These are phyloP conservation scores for Dryas iulia DNA, from an alignment of 1,140 invertebrate genomes.

Conservation along the genomic window DNA sequence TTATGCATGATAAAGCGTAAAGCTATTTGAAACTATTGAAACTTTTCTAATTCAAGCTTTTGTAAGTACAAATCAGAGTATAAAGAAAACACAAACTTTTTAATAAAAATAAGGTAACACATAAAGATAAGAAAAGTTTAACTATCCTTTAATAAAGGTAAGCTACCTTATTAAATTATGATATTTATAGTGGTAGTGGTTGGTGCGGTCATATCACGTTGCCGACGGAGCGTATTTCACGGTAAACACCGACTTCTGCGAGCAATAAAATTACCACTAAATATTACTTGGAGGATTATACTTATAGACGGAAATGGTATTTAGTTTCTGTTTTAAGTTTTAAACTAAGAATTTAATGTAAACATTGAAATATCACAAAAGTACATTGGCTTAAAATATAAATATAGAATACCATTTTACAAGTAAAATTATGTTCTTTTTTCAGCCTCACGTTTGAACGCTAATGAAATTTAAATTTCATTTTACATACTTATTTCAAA, in stretches of 20 bases:
- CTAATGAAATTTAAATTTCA: too few relatives aligned
- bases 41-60: too few relatives aligned
- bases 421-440: too few relatives aligned
- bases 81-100: too few relatives aligned
- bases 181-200: background rate
- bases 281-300: background rate
- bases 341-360: background rate
- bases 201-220: background rate
- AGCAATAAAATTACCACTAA: background rate
- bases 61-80: too few relatives aligned
- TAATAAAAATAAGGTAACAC: background rate
- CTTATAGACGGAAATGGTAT: background rate
- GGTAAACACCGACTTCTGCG: background rate
- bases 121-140: background rate
- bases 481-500: too few relatives aligned
- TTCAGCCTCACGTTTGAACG: too few relatives aligned
- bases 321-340: background rate
- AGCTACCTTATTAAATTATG: background rate
- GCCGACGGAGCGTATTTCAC: background rate
- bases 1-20: too few relatives aligned
- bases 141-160: background rate
- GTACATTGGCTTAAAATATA: background rate
- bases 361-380: background rate
- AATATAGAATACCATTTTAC: too few relatives aligned
- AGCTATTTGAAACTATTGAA: too few relatives aligned